phyloP scores from a whole-genome alignment of 2,797 vertebrate species.

The Neosilurus hyrtlii region DNA sequence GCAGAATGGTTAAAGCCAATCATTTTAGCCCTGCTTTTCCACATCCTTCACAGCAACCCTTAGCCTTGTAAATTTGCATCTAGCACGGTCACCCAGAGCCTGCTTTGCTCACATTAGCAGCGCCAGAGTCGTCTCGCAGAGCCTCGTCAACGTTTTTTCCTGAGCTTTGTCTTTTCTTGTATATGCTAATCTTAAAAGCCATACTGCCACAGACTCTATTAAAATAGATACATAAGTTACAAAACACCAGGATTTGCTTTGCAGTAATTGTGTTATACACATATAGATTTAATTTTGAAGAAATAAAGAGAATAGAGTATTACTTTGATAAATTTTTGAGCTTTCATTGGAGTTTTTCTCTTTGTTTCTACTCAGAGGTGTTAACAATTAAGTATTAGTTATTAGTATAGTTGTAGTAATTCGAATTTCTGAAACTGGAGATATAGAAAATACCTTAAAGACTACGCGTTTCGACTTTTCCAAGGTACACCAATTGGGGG shows the following conservation, averaged over 20 bases:
- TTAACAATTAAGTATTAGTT: not conserved
- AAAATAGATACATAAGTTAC: not conserved
- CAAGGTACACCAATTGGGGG: not conserved
- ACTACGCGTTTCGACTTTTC: not conserved
- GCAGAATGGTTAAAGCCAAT: slow-evolving; percentile 73
- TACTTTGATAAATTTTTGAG: not conserved
- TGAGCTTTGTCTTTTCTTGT: slow-evolving; percentile 51
- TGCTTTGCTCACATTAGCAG: slow-evolving; percentile 69
- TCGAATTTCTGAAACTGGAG: too few relatives aligned
- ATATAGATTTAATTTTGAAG: not conserved
- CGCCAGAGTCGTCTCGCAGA: slow-evolving; percentile 66
- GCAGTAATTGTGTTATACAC: not conserved
- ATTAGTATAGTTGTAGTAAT: not conserved
- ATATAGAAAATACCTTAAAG: not conserved
- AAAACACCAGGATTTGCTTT: not conserved
- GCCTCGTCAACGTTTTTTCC: slow-evolving; percentile 60
- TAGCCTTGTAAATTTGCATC: slow-evolving; percentile 77
- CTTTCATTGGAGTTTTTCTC: not conserved
- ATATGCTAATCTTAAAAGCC: slow-evolving; percentile 21
- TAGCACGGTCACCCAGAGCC: slow-evolving; percentile 77
- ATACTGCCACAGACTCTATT: not conserved
- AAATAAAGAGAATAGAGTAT: not conserved
- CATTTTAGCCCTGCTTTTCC: not conserved
- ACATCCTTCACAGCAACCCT: slow-evolving; percentile 50
- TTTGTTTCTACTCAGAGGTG: not conserved